Conservation (phyloP, 2,113 vertebrate genomes). For the Casuarius casuarius region DNA sequence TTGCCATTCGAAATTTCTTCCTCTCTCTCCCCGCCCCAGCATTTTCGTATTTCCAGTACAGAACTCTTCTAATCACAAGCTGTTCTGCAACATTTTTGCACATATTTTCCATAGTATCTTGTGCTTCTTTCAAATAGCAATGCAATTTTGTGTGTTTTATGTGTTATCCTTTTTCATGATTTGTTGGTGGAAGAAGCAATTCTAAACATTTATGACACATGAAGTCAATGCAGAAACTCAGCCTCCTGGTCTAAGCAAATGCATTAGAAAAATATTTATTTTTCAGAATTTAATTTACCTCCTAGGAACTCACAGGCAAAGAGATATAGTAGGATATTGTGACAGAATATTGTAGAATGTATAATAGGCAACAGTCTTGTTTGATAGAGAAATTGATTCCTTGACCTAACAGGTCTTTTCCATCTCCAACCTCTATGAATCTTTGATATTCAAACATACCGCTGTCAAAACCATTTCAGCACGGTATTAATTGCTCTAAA, state of each 20-base stretch:
- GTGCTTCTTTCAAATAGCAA: neutral
- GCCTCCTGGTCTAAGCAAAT: neutral
- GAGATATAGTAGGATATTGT: neutral
- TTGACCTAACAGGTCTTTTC: neutral
- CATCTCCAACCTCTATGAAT: neutral
- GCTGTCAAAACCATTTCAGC: neutral
- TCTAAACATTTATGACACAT: neutral
- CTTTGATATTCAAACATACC: neutral
- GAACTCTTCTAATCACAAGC: neutral
- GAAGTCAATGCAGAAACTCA: neutral
- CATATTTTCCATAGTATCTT: neutral
- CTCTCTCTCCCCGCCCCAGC: rapidly evolving
- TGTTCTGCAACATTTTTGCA: neutral
- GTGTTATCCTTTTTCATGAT: neutral
- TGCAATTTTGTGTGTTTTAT: neutral
- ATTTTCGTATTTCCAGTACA: neutral
- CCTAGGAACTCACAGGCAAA: neutral
- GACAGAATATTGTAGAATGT: neutral
- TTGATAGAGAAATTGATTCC: neutral
- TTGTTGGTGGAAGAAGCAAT: neutral
- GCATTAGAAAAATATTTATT: neutral
- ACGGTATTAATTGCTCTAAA: neutral
- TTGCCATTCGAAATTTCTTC: neutral
- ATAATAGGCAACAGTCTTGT: neutral
- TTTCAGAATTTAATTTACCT: neutral